Evolutionary conservation across 2,113 vertebrate species (phyloP), one percentile per base, ranked within the genome.

Genomic region (Amazona guildingii): DNA sequence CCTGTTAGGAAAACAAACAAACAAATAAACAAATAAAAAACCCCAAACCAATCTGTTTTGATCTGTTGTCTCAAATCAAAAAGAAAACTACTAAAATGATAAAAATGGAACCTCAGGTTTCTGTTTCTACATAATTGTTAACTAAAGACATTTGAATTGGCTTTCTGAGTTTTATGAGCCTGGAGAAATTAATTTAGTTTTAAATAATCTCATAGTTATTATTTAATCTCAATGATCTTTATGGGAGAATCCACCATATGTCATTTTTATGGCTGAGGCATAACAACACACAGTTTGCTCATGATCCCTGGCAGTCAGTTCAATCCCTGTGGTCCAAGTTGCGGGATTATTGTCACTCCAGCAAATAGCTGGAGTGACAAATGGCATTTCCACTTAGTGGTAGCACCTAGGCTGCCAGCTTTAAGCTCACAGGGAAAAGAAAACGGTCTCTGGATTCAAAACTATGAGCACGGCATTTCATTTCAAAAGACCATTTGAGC

Each of bases 401-500:
- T 51, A 48, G 41, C 29, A 76, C 64, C 61, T 86, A 21, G 29
- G 55, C n/a, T 74, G 21, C 61, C 64, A 49, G 52, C 46, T 67
- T 74, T 52, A 44, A 44, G 19, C 12, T 95, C 33, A 35, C 0
- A 37, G 3, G 17, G 27, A 55, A 68, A 24, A 66, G 59, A 27
- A 66, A 75, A 73, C 23, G 1, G 28, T 54, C 29, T 73, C 24
- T 78, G 46, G 43, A 37, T 69, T 86, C 51, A 54, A 74, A 85
- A 9, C 18, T 20, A 6, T 2, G 6, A 2, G 5, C 5, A 1
- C 5, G 25, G 16, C 43, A 13, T 63, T 55, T 23, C 46, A 21
- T 9, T 82, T 29, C 1, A 1, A 67, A 62, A 46, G 46, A 41
- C 23, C 9, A 15, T 78, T 46, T 78, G 68, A 43, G 37, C 49